Base-by-base conservation (phyloP, 2,888 invertebrate genomes). In the Drosophila testacea region DNA sequence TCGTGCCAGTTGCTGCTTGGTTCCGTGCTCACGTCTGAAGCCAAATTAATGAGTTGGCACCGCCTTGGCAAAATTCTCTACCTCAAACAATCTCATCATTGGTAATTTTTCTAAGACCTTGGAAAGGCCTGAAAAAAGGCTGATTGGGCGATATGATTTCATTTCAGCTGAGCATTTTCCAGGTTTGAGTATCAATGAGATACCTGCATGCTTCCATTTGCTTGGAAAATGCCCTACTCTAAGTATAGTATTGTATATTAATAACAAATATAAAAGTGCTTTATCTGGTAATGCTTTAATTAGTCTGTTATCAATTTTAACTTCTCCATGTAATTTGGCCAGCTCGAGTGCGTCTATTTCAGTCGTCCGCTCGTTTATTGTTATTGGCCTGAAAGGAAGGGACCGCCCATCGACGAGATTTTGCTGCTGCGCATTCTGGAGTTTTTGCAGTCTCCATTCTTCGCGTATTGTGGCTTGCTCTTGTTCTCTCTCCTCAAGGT, bases 321-420 rank as follows among this genome's bases (percentile, higher is more conserved):
- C 61, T 1, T n/a, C 38, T 1, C 61, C 61, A 52, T 52, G 61
- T 5, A 52, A 30, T 6, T 61, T 61, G 5, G 7, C 3, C 7
- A n/a, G 1, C 4, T 46, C 38, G 1, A 61, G 28, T n/a, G 34
- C 11, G 1, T 32, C 38, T 1, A 61, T 46, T 38, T 38, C 36
- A 13, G 16, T 4, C 6, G 46, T 38, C 4, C 51, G 9, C n/a
- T 61, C 61, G 0, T 16, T 11, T 0, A 52, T 6, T 0, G 46
- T 39, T 1, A 42, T 4, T 39, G 46, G 61, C 9, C 22, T 11
- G 2, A 27, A n/a, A 0, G 48, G 3, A 6, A 30, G 28, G 1
- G 27, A 6, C n/a, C n/a, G n/a, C 1, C 6, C 5, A 6, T 13
- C n/a, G 11, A n/a, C 7, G 28, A 7, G 13, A 16, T 36, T 5